Base-by-base conservation (phyloP, 2,797 vertebrate species). In the Tapera naevia region DNA sequence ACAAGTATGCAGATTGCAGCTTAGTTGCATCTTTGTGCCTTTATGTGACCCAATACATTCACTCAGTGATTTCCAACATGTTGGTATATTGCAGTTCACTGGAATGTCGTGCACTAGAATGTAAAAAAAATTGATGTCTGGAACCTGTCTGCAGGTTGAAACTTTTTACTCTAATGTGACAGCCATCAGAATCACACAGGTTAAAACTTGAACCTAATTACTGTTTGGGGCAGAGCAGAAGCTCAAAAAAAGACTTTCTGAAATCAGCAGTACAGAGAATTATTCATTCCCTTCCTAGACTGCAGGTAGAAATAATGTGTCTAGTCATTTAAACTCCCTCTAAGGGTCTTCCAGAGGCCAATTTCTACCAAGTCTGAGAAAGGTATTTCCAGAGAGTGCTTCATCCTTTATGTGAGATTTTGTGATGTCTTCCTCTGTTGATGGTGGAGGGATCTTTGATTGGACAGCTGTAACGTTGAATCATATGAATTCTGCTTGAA, bases 331-430 rank as follows among this genome's bases (percentile, higher is more conserved):
- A 86, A 93, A 72, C 48, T 88, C 37, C 33, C 37, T 53, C n/a
- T 64, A 80, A 79, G 39, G 75, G 62, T 84, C 73, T 95, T 94
- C 76, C 67, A 70, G 86, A 88, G 70, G 39, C 84, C 30, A 62
- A 80, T 94, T 96, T 94, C 73, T 81, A 43, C 43, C 39, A 70
- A 71, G 30, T 32, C 56, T 82, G 71, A 87, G 86, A 75, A 79
- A 60, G 30, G 19, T 84, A 58, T 91, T 92, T 94, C 89, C 62
- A 86, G 62, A 90, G 70, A 75, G 70, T 75, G 51, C 58, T 89
- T 91, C 91, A 51, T 86, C 11, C 35, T 88, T 91, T 92, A 89
- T 58, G 56, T 48, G 74, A 75, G 71, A 51, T 87, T 95, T 96
- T 93, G 91, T 87, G 78, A 64, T 45, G 2, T 93, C 74, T 84